Evolutionary conservation across 2,113 vertebrate species (phyloP), one percentile per base, ranked within the genome.

Genomic region (Tylochromis polylepis): DNA sequence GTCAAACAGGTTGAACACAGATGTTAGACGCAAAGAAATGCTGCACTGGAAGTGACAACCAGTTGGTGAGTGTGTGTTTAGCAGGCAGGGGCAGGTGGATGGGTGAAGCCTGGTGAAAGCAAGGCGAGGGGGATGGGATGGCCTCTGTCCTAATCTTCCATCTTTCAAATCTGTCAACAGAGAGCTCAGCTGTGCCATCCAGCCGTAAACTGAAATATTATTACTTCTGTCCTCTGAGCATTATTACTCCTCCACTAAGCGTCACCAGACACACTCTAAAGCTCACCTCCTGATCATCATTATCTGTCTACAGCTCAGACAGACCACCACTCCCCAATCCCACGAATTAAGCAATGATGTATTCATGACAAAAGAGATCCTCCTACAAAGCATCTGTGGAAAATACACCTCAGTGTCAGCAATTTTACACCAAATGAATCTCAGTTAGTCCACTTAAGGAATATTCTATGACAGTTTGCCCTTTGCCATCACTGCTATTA

Each of bases 131-230:
- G 53, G 79, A 20, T 53, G 67, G 62, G 38, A 65, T 59, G 49
- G 85, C 80, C 85, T 60, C 83, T 89, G 41, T 84, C 36, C 83
- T 95, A 94, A 95, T 95, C 94, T 90, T 90, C 93, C 79, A 94
- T 95, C 93, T 80, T 93, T 96, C 93, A 94, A 24, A 87, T 94
- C 93, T 95, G 94, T 95, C 96, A 95, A 70, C 95, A 91, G 87
- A 62, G 90, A 87, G 87, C 89, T 93, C 93, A 95, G 93, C 94
- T 95, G 94, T 94, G 92, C 89, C 81, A 80, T 92, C 86, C 67
- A 27, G 62, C 85, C 92, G 85, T 88, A 94, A 96, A 95, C 82
- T 93, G 93, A 94, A 96, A 96, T 93, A 91, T 95, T 95, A 95
- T 94, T 92, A 91, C 90, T 94, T 91, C 88, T 77, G 78, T 94